Evolutionary conservation across 2,888 invertebrate species (phyloP), one percentile per base, ranked within the genome.

Genomic region (Baccha elongata): DNA sequence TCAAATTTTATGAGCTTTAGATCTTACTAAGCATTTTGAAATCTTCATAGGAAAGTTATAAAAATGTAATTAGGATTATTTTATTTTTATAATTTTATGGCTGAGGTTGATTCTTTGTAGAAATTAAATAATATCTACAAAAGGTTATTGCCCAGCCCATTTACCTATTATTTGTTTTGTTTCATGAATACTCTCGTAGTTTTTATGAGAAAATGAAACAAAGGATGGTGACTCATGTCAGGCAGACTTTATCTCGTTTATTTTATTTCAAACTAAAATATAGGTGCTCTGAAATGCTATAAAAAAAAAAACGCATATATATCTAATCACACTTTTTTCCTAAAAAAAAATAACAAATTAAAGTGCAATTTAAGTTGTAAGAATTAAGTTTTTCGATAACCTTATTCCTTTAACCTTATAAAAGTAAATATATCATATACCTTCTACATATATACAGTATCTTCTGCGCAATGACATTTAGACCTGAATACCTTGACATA

Each of bases 101-200:
- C n/a, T n/a, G n/a, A n/a, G n/a, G n/a, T n/a, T n/a, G n/a, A n/a
- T n/a, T n/a, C n/a, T n/a, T n/a, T n/a, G n/a, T 4, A 32, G 29
- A 4, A n/a, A 67, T 52, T 29, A 48, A 35, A 50, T 26, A 32
- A 40, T 4, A 4, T 17, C 15, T 26, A 23, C 13, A 13, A 23
- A 37, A 72, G 73, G 65, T 72, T 68, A 68, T 68, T 79, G 79
- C 29, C 68, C 65, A 78, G 78, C 29, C 68, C 65, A 78, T 67
- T 23, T 7, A 52, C 35, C 65, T 60, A n/a, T n/a, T n/a, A n/a
- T n/a, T n/a, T 58, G 52, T 32, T 32, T 3, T 44, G 44, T 72
- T 52, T 44, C n/a, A 53, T 23, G 37, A 35, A 64, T 29, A 11
- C 35, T 5, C 44, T 60, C 65, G 52, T 72, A 60, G 52, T 52